Percentiles rank a stretch among this genome's conserved stretches.
Conservation (phyloP, 2,113 vertebrate genomes). For the Proterorhinus semilunaris region DNA sequence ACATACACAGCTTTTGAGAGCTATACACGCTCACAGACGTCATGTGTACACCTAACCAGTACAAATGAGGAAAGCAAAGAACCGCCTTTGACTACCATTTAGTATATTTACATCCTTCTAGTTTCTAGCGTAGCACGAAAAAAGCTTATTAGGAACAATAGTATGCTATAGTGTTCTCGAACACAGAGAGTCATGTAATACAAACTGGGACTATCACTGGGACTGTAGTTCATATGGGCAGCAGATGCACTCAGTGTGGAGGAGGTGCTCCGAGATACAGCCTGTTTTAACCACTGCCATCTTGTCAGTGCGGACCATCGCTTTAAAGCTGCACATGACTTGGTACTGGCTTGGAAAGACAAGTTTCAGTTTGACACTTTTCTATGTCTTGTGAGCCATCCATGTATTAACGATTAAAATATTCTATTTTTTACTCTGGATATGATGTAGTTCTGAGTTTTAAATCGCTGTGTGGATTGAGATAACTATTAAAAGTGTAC, state of each 20-base stretch:
- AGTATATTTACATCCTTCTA: not conserved
- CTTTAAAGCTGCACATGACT: conserved; percentile 4
- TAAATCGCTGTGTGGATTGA: not conserved
- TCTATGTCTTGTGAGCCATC: not conserved
- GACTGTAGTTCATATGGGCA: not conserved
- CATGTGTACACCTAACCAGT: not conserved
- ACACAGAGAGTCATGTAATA: not conserved
- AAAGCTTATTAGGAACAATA: not conserved
- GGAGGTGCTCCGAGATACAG: conserved; percentile 13
- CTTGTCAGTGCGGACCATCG: conserved; percentile 23
- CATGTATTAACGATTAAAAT: not conserved
- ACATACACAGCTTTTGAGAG: conserved; percentile 28
- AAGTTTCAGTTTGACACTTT: not conserved
- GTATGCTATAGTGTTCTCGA: not conserved
- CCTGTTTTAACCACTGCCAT: conserved; percentile 32
- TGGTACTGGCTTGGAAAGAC: no score
- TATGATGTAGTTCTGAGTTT: not conserved
- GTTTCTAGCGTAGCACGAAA: not conserved
- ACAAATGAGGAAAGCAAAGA: not conserved
- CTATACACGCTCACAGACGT: conserved; percentile 3
- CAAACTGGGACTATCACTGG: not conserved
- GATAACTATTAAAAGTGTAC: not conserved
- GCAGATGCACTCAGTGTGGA: conserved; percentile 4
- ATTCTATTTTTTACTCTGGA: not conserved
- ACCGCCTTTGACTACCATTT: not conserved